Conservation (phyloP, 2,113 vertebrate genomes). For the Melozone crissalis region DNA sequence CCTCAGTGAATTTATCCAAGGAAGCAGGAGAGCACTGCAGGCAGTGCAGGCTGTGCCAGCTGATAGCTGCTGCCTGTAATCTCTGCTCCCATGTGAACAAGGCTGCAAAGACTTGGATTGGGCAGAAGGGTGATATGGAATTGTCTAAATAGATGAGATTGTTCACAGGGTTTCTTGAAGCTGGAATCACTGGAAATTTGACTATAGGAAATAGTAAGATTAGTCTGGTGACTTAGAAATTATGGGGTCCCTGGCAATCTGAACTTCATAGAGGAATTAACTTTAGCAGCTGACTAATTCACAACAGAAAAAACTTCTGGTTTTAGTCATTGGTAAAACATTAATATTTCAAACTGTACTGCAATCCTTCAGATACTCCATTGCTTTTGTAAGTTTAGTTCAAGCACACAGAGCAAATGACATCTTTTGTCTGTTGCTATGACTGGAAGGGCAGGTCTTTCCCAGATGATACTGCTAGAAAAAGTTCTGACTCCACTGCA, state of each 20-base stretch:
- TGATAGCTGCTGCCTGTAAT: background rate
- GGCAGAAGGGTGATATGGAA: background rate
- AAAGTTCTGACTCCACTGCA: background rate
- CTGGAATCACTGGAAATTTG: background rate
- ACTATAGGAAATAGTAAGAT: background rate
- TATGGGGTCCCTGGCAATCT: background rate
- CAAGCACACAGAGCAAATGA: background rate
- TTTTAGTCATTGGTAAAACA: too few relatives aligned
- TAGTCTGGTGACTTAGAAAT: background rate
- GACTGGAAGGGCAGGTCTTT: background rate
- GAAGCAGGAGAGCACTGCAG: background rate
- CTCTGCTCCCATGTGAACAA: background rate
- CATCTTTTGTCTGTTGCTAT: background rate
- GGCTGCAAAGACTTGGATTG: background rate
- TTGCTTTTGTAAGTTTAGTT: background rate
- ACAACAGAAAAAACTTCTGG: background rate
- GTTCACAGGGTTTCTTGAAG: background rate
- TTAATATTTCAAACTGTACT: background rate
- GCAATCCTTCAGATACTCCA: background rate
- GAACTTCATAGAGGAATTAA: background rate
- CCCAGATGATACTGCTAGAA: background rate
- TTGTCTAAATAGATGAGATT: background rate
- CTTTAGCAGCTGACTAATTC: background rate
- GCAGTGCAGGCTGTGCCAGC: background rate
- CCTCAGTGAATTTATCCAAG: background rate